A percentile compares a stretch with the other conserved stretches of the same genome.
Evolutionary conservation across 2,797 vertebrate genomes (phyloP).

Genomic region (Oreochromis grahami): DNA sequence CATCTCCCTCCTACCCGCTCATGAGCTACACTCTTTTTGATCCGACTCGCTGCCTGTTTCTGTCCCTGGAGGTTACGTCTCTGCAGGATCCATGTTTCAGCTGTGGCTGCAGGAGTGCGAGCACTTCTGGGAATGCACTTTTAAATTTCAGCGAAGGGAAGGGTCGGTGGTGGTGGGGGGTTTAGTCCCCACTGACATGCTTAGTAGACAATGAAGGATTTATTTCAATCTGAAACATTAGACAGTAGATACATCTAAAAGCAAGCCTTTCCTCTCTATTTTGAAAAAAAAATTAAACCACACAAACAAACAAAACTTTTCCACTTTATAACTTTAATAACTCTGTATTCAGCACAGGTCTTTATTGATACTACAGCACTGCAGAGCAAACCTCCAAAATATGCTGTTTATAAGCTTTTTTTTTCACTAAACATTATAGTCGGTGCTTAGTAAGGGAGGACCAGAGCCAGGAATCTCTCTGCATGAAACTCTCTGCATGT

Average conservation of each 20-base stretch:
- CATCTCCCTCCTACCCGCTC: slow-evolving; percentile 13
- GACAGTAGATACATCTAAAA: not conserved
- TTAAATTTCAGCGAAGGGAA: not conserved
- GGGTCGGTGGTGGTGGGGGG: not conserved
- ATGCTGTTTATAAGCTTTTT: slow-evolving; percentile 12
- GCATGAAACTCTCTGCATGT: not conserved
- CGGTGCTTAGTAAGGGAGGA: slow-evolving; percentile 22
- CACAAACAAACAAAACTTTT: not conserved
- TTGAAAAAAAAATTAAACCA: not conserved
- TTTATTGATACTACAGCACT: slow-evolving; percentile 15
- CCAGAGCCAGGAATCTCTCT: slow-evolving; percentile 3
- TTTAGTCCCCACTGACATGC: not conserved
- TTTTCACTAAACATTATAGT: slow-evolving; percentile 1
- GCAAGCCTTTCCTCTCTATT: not conserved
- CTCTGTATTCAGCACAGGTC: slow-evolving; percentile 10
- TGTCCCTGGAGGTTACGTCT: slow-evolving; percentile 33
- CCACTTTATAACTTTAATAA: not conserved
- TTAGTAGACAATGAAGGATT: not conserved
- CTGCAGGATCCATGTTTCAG: slow-evolving; percentile 34
- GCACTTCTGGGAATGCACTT: slow-evolving; percentile 7
- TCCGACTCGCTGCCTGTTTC: slow-evolving; percentile 18
- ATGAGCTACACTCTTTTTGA: slow-evolving; percentile 39
- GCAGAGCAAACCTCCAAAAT: slow-evolving; percentile 31
- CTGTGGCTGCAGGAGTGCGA: not conserved
- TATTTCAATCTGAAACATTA: not conserved